These are phyloP conservation scores for Mesocricetus auratus DNA, from an alignment of 2,113 vertebrate genomes.

Conservation along the genomic window DNA sequence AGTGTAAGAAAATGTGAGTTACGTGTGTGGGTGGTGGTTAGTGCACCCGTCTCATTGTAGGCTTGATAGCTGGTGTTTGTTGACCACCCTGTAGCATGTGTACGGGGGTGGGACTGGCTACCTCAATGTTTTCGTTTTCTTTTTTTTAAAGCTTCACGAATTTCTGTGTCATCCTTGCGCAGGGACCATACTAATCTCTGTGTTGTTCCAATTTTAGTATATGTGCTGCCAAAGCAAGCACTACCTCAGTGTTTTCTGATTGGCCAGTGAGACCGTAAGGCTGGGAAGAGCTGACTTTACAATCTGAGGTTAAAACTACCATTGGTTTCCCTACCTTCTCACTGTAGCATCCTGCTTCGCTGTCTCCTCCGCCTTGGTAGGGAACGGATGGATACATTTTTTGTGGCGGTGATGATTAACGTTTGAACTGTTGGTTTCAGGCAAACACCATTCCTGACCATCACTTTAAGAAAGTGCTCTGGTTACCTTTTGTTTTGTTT, in stretches of 20 bases:
- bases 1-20: background rate
- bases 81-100: too few species aligned
- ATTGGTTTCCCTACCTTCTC: background rate
- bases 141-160: too few species aligned
- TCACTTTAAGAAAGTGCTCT: background rate
- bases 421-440: background rate
- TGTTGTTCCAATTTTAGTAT: too few species aligned
- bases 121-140: background rate
- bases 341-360: too few species aligned
- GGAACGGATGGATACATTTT: background rate
- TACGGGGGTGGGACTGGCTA: background rate
- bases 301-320: background rate
- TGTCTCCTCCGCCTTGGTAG: background rate
- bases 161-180: too few species aligned
- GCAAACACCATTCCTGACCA: background rate
- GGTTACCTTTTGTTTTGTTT: background rate
- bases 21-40: background rate
- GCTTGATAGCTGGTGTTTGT: background rate
- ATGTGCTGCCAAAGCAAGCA: too few species aligned
- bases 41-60: background rate
- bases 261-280: background rate
- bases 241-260: background rate
- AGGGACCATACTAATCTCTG: too few species aligned
- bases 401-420: background rate
- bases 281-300: background rate